phyloP scores from a whole-genome alignment of 2,797 vertebrate genomes.

The Sebastes itinus region DNA sequence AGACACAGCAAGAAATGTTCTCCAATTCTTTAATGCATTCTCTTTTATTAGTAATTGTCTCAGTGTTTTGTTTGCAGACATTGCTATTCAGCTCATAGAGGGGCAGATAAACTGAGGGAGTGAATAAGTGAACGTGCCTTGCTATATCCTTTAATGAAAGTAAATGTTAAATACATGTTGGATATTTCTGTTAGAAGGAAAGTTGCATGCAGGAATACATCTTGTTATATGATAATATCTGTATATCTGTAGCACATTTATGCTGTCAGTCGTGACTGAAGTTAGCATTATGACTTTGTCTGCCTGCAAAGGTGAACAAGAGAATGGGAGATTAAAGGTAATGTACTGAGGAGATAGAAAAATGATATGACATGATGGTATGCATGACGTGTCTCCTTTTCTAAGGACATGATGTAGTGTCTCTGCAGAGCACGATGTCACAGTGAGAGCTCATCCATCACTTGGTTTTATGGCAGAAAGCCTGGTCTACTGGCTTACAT shows the following conservation, averaged over 20 bases:
- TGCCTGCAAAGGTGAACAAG: constrained; percentile 43
- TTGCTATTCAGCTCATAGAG: not conserved
- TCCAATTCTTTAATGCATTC: not conserved
- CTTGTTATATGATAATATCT: not conserved
- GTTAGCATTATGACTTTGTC: constrained; percentile 22
- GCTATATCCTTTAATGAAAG: not conserved
- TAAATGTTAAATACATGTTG: not conserved
- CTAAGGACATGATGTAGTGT: constrained; percentile 30
- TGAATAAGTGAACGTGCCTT: not conserved
- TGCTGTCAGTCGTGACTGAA: constrained; percentile 18
- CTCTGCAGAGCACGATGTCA: constrained; percentile 31
- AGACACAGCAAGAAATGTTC: not conserved
- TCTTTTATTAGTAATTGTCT: not conserved
- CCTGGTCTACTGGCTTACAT: constrained; percentile 19
- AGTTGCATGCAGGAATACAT: not conserved
- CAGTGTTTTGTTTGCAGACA: not conserved
- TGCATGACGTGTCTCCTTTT: constrained; percentile 38
- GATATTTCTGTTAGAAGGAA: not conserved
- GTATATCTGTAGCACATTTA: not conserved
- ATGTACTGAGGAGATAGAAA: constrained; percentile 28
- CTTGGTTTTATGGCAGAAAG: constrained; percentile 30
- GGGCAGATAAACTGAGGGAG: not conserved
- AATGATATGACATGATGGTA: constrained; percentile 41
- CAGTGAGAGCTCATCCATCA: constrained; percentile 36
- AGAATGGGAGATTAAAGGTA: constrained; percentile 44